phyloP scores from a whole-genome alignment of 2,888 invertebrate species.

The Epicampocera succincta region DNA sequence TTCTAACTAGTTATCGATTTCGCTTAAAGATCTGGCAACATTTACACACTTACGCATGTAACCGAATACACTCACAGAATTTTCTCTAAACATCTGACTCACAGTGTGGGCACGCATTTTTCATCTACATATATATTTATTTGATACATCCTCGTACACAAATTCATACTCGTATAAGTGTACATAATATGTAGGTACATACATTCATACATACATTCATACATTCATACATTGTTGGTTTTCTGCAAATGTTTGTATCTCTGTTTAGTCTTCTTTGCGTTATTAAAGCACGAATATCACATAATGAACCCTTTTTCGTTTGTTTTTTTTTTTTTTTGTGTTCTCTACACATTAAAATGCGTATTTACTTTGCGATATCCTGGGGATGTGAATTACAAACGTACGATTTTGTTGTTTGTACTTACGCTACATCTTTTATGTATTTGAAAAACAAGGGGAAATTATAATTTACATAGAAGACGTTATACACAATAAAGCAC shows the following conservation, averaged over 20 bases:
- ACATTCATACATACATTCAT: too few relatives aligned
- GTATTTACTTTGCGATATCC: slow-evolving; percentile 53
- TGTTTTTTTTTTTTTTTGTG: too few relatives aligned
- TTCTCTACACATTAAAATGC: slow-evolving; percentile 26
- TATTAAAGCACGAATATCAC: slow-evolving; percentile 22
- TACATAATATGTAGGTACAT: too few relatives aligned
- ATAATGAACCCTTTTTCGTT: slow-evolving; percentile 53
- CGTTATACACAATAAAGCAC: too few relatives aligned
- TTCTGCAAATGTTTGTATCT: not conserved
- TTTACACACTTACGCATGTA: not conserved
- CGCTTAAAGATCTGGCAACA: not conserved
- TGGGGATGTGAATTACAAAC: slow-evolving; percentile 22
- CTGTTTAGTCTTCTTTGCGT: slow-evolving; percentile 1
- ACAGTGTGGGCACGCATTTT: slow-evolving; percentile 73
- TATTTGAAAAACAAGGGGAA: slow-evolving; percentile 31
- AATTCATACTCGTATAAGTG: too few relatives aligned
- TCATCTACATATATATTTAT: too few relatives aligned
- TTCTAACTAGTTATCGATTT: too few relatives aligned
- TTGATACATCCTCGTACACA: too few relatives aligned
- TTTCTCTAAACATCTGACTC: not conserved
- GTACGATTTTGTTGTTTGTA: too few relatives aligned
- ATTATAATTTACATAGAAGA: slow-evolving; percentile 13
- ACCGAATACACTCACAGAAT: not conserved
- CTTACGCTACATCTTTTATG: not conserved
- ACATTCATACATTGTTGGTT: not conserved